Evolutionary conservation across 2,113 vertebrate genomes (phyloP).

Genomic region (Stomatorhinus ivindoensis): DNA sequence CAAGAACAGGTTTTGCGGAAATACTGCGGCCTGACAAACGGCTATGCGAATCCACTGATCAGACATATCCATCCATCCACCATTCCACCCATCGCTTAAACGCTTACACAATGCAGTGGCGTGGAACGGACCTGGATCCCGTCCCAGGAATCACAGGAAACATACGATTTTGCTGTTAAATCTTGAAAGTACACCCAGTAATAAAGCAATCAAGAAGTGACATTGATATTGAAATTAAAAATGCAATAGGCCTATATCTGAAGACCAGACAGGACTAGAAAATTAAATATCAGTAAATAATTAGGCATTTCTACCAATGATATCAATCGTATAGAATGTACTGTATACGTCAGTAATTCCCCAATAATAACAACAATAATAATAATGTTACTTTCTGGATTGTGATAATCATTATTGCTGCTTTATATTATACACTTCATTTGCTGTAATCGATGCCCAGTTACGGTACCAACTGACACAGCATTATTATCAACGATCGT

Average conservation of each 20-base stretch:
- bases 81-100: background rate
- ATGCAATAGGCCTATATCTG: background rate
- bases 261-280: background rate
- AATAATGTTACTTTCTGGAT: background rate
- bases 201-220: background rate
- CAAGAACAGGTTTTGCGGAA: background rate
- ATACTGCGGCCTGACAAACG: background rate
- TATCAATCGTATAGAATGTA: background rate
- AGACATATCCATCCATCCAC: background rate
- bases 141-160: background rate
- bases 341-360: background rate
- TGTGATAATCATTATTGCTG: background rate
- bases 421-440: background rate
- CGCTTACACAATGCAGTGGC: background rate
- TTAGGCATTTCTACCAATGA: background rate
- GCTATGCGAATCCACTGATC: background rate
- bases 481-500: background rate
- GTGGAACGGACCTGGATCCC: background rate
- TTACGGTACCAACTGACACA: background rate
- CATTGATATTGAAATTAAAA: background rate
- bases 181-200: background rate
- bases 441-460: background rate
- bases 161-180: background rate
- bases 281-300: background rate
- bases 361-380: background rate